Conservation (phyloP, 2,113 vertebrate genomes). For the Ovis aries region DNA sequence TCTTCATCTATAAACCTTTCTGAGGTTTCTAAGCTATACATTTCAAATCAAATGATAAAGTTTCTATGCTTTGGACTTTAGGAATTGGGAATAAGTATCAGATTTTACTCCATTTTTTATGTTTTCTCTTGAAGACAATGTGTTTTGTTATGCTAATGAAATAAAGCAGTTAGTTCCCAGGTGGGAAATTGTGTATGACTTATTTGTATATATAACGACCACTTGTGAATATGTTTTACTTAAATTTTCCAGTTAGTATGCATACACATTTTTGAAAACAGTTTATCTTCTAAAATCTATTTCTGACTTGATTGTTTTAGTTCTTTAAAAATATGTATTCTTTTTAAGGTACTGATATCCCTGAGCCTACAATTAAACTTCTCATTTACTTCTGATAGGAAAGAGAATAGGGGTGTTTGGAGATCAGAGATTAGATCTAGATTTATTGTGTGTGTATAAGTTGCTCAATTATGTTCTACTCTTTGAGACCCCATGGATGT, state of each 20-base stretch:
- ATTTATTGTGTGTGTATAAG: not conserved
- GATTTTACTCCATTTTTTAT: not conserved
- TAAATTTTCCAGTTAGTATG: not conserved
- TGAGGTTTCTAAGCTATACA: not conserved
- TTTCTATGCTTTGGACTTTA: not conserved
- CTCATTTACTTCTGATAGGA: not conserved
- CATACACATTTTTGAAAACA: not conserved
- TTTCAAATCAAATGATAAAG: not conserved
- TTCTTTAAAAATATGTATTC: not conserved
- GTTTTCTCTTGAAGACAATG: not conserved
- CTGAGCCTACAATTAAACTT: not conserved
- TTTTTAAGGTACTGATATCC: not conserved
- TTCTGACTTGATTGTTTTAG: not conserved
- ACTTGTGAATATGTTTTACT: not conserved
- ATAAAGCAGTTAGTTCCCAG: not conserved
- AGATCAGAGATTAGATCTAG: not conserved
- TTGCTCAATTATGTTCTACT: not conserved
- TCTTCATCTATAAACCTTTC: not conserved
- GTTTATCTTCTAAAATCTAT: not conserved
- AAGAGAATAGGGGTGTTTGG: not conserved
- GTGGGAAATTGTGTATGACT: not conserved
- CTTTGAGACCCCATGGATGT: accelerated
- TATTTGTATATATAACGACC: not conserved
- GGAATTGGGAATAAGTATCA: not conserved
- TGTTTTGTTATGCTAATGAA: not conserved